These are phyloP conservation scores for Cheiracanthium punctorium DNA, from an alignment of 2,888 invertebrate genomes.

Conservation along the genomic window DNA sequence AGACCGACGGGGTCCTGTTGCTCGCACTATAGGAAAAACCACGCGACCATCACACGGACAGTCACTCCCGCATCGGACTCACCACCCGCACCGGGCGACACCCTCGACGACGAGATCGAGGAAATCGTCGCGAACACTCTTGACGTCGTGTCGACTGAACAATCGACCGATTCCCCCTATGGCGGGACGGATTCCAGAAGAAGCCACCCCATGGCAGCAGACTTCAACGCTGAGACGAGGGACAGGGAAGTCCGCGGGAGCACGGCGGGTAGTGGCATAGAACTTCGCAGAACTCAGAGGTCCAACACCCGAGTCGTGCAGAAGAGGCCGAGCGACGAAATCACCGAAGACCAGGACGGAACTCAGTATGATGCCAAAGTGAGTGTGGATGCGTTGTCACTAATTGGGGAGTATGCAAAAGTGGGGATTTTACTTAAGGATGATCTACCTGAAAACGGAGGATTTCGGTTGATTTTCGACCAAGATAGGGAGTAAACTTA, in stretches of 20 bases:
- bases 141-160: slow-evolving; percentile 30
- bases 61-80: slow-evolving; percentile 27
- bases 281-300: slow-evolving; percentile 1
- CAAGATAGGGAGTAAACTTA: too few species aligned
- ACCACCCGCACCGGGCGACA: slow-evolving; percentile 7
- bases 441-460: too few species aligned
- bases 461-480: too few species aligned
- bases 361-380: slow-evolving; percentile 53
- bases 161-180: background rate
- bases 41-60: slow-evolving; percentile 26
- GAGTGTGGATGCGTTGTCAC: too few species aligned
- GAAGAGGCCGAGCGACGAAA: slow-evolving; percentile 30
- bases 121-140: slow-evolving; percentile 61
- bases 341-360: background rate
- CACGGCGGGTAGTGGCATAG: background rate
- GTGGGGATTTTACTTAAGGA: too few species aligned
- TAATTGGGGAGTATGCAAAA: too few species aligned
- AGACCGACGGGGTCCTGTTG: slow-evolving; percentile 53
- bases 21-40: slow-evolving; percentile 55
- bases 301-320: slow-evolving; percentile 18
- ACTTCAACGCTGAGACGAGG: background rate
- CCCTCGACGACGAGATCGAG: slow-evolving; percentile 63
- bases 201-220: background rate
- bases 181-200: background rate
- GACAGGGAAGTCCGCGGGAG: slow-evolving; percentile 7